Conservation (phyloP, 1,140 invertebrate species). For the Cydia pomonella region DNA sequence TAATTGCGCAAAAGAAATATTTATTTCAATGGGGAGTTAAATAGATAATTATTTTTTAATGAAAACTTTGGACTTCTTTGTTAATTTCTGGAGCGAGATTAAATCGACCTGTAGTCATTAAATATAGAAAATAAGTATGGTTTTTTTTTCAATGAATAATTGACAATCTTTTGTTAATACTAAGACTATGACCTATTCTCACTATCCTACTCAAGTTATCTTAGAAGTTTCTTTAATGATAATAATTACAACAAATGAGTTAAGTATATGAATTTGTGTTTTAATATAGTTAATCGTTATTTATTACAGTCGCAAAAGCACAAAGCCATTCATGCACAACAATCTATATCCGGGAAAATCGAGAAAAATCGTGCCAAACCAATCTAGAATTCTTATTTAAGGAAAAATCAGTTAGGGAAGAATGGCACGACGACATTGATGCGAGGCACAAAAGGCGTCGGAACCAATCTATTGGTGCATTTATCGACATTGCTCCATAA, state of each 20-base stretch:
- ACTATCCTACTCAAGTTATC: background rate
- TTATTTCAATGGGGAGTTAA: background rate
- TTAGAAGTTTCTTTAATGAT: background rate
- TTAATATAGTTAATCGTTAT: too few relatives aligned
- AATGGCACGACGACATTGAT: slow-evolving; percentile 29
- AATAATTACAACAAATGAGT: too few relatives aligned
- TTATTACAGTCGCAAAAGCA: too few relatives aligned
- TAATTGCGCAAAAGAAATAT: slow-evolving; percentile 3
- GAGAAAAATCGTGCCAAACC: slow-evolving; percentile 9
- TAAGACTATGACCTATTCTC: too few relatives aligned
- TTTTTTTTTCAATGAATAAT: background rate
- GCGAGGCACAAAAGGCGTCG: slow-evolving; percentile 19
- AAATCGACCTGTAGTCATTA: background rate
- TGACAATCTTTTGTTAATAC: background rate
- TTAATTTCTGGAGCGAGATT: background rate
- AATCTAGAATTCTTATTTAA: slow-evolving; percentile 27
- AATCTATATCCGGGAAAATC: slow-evolving; percentile 4
- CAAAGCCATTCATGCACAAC: slow-evolving; percentile 51
- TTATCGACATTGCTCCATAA: slow-evolving; percentile 30
- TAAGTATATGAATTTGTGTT: too few relatives aligned
- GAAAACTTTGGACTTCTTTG: background rate
- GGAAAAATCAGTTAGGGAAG: slow-evolving; percentile 29
- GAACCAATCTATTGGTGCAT: slow-evolving; percentile 31
- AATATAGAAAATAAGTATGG: background rate
- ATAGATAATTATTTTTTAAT: slow-evolving; percentile 8